A percentile compares a stretch with the other conserved stretches of the same genome.
phyloP scores from a whole-genome alignment of 2,113 vertebrate species.

The Syrmaticus mikado region DNA sequence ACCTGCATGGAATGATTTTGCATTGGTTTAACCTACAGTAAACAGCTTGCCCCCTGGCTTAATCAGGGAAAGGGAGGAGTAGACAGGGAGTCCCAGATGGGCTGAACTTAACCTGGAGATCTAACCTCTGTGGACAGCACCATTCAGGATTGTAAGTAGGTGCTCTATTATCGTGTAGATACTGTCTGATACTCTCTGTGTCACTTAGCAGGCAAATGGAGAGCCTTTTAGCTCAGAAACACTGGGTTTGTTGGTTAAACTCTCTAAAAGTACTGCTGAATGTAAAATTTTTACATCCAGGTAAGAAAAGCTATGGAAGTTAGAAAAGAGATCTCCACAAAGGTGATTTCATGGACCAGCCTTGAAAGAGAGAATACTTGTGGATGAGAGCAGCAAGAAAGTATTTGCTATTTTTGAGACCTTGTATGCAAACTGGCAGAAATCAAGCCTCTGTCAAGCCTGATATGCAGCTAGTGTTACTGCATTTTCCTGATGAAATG shows the following conservation, averaged over 20 bases:
- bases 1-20: not conserved
- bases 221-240: not conserved
- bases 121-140: not conserved
- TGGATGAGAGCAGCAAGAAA: not conserved
- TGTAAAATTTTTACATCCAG: not conserved
- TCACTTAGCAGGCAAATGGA: not conserved
- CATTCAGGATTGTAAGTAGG: not conserved
- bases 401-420: not conserved
- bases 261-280: not conserved
- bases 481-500: not conserved
- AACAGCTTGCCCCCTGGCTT: not conserved
- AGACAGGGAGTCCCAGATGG: not conserved
- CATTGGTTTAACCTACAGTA: not conserved
- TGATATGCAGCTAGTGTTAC: not conserved
- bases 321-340: not conserved
- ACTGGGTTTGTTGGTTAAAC: not conserved
- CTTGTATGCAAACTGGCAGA: not conserved
- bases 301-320: not conserved
- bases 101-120: not conserved
- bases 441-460: not conserved
- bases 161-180: not conserved
- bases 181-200: fast-evolving
- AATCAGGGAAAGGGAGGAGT: not conserved
- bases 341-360: not conserved
- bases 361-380: not conserved